A percentile compares a stretch with the other conserved stretches of the same genome.
Evolutionary conservation across 2,113 vertebrate species (phyloP).

Genomic region (Saccopteryx leptura): DNA sequence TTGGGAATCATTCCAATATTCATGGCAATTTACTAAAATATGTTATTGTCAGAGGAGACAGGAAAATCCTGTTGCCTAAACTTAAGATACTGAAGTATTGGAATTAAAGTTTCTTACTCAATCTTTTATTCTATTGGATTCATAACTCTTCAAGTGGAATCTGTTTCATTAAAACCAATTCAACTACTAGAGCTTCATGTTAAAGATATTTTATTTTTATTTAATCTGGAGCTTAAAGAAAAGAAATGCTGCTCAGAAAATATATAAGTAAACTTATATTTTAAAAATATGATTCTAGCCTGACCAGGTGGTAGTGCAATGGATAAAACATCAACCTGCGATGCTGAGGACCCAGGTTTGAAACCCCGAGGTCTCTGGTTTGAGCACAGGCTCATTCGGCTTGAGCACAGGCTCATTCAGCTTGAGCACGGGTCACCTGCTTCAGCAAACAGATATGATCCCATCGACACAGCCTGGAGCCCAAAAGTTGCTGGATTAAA

Average conservation of each 20-base stretch:
- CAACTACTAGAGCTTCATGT: background rate
- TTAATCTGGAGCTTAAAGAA: slow-evolving; percentile 6
- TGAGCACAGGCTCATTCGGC: too few relatives aligned
- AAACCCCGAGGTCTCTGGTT: too few relatives aligned
- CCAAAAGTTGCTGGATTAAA: too few relatives aligned
- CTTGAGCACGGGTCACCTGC: too few relatives aligned
- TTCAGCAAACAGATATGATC: too few relatives aligned
- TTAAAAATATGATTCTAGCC: too few relatives aligned
- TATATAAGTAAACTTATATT: slow-evolving; percentile 5
- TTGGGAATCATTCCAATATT: background rate
- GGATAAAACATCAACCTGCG: too few relatives aligned
- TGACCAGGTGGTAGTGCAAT: too few relatives aligned
- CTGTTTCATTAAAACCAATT: slow-evolving; percentile 6
- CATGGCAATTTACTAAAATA: background rate
- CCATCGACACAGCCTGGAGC: too few relatives aligned
- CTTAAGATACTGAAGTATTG: background rate
- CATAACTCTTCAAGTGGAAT: background rate
- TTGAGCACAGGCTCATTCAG: too few relatives aligned
- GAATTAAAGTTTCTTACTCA: background rate
- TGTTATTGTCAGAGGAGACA: background rate
- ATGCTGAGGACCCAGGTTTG: too few relatives aligned
- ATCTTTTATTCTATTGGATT: background rate
- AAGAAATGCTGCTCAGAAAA: background rate
- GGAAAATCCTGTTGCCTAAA: slow-evolving; percentile 21
- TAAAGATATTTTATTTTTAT: slow-evolving; percentile 57